Conservation (phyloP, 1,140 invertebrate genomes). For the Sitobion miscanthi region DNA sequence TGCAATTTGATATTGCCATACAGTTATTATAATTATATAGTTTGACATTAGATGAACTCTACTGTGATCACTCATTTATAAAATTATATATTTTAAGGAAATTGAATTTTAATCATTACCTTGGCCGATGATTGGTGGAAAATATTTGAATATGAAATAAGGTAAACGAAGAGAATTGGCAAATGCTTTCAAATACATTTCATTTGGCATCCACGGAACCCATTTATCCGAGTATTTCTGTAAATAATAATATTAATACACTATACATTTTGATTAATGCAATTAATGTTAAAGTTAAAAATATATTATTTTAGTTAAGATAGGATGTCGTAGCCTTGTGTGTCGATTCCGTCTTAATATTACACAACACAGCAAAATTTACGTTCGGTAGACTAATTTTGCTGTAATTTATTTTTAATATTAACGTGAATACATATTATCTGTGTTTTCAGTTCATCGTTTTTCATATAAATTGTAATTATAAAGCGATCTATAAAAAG, state of each 20-base stretch:
- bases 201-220: constrained; percentile 68
- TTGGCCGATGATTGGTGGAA: neutral
- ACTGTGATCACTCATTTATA: neutral
- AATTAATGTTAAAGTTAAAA: neutral
- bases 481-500: neutral
- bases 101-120: constrained; percentile 1
- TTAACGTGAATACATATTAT: neutral
- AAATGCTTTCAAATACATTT: constrained; percentile 67
- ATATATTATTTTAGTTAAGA: neutral
- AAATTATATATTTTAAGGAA: neutral
- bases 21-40: neutral
- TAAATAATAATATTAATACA: constrained; percentile 55
- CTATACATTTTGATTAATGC: neutral
- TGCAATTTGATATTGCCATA: neutral
- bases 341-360: neutral
- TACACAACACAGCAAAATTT: neutral
- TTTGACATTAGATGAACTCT: neutral
- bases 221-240: constrained; percentile 65
- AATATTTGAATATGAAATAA: constrained; percentile 43
- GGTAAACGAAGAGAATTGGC: constrained; percentile 63
- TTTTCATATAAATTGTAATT: neutral
- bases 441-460: neutral
- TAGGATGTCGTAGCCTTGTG: neutral
- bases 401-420: neutral
- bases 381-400: neutral